These are phyloP conservation scores for Cephus sareptanus DNA, from an alignment of 2,888 invertebrate species.

Conservation along the genomic window DNA sequence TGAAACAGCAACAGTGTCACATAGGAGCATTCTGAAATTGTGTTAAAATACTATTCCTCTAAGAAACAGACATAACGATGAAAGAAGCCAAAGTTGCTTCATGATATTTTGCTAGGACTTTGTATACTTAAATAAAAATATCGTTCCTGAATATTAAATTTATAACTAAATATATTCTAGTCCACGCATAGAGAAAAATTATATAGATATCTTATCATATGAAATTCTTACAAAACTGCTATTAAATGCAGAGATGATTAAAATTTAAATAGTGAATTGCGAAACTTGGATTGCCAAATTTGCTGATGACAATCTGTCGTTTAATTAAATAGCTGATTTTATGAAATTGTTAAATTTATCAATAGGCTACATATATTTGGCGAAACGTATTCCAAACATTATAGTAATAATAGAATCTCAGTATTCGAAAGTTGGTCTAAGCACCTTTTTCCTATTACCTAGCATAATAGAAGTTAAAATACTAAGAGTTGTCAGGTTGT, in stretches of 20 bases:
- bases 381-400: too few species aligned
- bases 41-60: neutral
- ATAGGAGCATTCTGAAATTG: neutral
- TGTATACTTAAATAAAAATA: neutral
- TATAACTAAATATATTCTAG: too few species aligned
- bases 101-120: neutral
- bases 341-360: too few species aligned
- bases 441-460: neutral
- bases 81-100: neutral
- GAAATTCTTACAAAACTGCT: neutral
- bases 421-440: too few species aligned
- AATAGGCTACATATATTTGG: too few species aligned
- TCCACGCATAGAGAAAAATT: too few species aligned
- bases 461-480: neutral
- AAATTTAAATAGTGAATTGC: neutral
- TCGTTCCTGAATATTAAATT: neutral
- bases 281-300: neutral
- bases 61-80: neutral
- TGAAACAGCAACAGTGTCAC: neutral
- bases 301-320: too few species aligned
- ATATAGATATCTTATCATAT: neutral
- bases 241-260: neutral
- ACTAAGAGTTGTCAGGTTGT: neutral
- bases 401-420: too few species aligned
- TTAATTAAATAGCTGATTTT: too few species aligned